Base-by-base conservation (phyloP, 1,140 invertebrate genomes). In the Sycophila sp. region DNA sequence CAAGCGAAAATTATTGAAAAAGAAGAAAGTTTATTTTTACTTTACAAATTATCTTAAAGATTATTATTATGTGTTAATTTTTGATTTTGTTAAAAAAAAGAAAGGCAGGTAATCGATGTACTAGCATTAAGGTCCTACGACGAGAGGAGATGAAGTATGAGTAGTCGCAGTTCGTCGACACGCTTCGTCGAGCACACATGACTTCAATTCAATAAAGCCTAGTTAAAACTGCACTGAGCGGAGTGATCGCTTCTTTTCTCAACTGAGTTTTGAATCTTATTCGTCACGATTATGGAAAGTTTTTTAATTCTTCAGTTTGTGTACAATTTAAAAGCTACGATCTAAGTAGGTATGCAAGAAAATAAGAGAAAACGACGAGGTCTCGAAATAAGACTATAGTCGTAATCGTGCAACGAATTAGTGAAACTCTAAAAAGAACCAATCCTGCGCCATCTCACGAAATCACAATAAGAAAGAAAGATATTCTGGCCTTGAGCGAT, bases 81-180 rank as follows among this genome's bases (percentile, higher is more conserved):
- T n/a, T n/a, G n/a, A n/a, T n/a, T n/a, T n/a, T n/a, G n/a, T n/a
- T n/a, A n/a, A n/a, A n/a, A 60, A 7, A 42, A 26, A 45, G 42
- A 47, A 22, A 22, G 17, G 24, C 45, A 28, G 17, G 45, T 62
- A 17, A 58, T 38, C 65, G 45, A 71, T 47, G 62, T 76, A 68
- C 32, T 75, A 60, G 38, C 81, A 80, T 78, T 75, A 85, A 84
- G 81, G 81, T 83, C 63, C 79, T 82, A 75, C 17, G 26, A 72
- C 28, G 47, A 15, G 11, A 68, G 19, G 17, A 45, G 40, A 6
- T n/a, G 17, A 15, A 30, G n/a, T n/a, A n/a, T n/a, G n/a, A 68
- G 34, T 62, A 63, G 28, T 32, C 17, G 24, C 32, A 40, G 17
- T 34, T 49, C 55, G 24, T 8, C n/a, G 10, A 40, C 42, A 51